Conservation (phyloP, 1,140 invertebrate genomes). For the Drosophila sp. region DNA sequence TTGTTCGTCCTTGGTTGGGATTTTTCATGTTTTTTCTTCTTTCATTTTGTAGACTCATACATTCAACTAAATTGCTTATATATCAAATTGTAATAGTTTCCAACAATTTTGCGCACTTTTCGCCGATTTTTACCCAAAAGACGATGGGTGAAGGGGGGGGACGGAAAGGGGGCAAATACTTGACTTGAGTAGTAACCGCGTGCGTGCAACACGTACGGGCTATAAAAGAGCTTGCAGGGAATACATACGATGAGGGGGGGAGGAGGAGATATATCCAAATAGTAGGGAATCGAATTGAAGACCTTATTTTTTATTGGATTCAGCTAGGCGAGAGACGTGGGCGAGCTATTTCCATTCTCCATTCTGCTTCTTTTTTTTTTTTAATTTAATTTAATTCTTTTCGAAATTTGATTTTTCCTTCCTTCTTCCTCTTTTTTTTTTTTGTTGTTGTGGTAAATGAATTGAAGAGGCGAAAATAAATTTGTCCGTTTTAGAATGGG, state of each 20-base stretch:
- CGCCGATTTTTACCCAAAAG: constrained; percentile 36
- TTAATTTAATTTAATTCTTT: constrained; percentile 20
- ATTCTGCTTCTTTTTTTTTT: constrained; percentile 36
- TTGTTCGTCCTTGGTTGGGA: constrained; percentile 35
- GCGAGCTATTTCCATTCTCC: constrained; percentile 33
- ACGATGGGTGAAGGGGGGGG: neutral
- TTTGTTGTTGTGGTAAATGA: constrained; percentile 2
- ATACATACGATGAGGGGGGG: neutral
- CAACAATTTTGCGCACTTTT: constrained; percentile 61
- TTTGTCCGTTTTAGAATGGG: constrained; percentile 15
- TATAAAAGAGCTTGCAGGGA: constrained; percentile 36
- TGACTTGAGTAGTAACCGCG: constrained; percentile 27
- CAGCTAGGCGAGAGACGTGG: constrained; percentile 28
- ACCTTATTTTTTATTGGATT: constrained; percentile 42
- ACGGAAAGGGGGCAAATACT: neutral
- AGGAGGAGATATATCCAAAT: constrained; percentile 16
- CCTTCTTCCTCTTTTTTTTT: neutral
- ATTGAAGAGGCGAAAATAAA: constrained; percentile 1
- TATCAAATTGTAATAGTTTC: constrained; percentile 66
- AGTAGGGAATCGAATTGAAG: constrained; percentile 35
- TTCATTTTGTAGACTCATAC: constrained; percentile 22
- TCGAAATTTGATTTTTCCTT: neutral
- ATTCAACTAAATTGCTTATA: constrained; percentile 64
- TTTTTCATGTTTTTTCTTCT: constrained; percentile 17
- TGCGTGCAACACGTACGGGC: constrained; percentile 61